A percentile compares a stretch with the other conserved stretches of the same genome.
phyloP scores from a whole-genome alignment of 2,113 vertebrate species.

The Phyllostomus hastatus region DNA sequence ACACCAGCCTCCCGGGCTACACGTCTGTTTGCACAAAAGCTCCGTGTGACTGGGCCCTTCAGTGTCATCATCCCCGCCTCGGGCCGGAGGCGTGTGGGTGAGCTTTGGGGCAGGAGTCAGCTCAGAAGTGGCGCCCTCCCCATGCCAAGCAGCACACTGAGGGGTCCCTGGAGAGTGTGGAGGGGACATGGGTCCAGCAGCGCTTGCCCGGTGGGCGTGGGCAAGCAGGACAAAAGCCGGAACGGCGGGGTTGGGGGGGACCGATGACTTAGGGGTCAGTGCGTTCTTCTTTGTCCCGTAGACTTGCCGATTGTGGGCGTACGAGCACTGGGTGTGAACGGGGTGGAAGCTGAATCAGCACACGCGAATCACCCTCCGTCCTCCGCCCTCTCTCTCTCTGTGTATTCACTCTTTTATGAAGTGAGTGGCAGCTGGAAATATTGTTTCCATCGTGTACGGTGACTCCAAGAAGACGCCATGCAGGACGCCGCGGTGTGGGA shows the following conservation, averaged over 20 bases:
- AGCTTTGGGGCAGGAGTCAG: background rate
- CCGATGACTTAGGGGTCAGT: background rate
- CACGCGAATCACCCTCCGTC: background rate
- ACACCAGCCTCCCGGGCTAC: background rate
- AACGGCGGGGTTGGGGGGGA: background rate
- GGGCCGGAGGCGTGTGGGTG: background rate
- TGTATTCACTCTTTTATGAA: background rate
- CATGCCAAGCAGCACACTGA: background rate
- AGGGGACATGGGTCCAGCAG: background rate
- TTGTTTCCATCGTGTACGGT: background rate
- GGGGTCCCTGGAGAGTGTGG: accelerated
- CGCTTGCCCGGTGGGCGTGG: background rate
- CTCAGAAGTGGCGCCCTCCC: background rate
- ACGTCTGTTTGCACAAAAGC: background rate
- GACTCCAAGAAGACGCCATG: background rate
- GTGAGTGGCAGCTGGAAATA: background rate
- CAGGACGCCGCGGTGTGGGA: background rate
- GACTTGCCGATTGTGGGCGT: background rate
- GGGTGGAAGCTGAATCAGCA: background rate
- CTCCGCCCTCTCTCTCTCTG: background rate
- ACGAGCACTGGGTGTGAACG: background rate
- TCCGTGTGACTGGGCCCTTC: background rate
- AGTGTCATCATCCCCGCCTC: background rate
- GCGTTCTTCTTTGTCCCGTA: background rate
- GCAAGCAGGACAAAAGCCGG: background rate